Evolutionary conservation across 2,113 vertebrate genomes (phyloP).

Genomic region (Guaruba guarouba): DNA sequence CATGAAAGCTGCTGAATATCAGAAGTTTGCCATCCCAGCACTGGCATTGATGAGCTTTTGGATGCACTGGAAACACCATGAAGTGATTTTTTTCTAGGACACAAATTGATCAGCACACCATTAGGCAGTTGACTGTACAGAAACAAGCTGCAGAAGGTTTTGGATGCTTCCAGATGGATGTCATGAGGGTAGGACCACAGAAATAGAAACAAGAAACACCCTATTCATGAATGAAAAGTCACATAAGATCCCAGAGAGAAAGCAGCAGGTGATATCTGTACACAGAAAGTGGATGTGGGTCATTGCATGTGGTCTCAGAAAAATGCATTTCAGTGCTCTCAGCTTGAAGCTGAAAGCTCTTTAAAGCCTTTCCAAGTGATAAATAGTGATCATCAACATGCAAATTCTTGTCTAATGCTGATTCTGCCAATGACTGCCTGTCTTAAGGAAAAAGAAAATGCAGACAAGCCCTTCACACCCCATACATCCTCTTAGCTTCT

Average conservation of each 20-base stretch:
- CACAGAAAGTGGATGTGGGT: not conserved
- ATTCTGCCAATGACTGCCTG: not conserved
- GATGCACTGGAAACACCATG: rapidly evolving
- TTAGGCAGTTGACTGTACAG: not conserved
- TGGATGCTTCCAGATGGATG: not conserved
- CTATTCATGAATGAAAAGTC: not conserved
- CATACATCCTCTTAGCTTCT: not conserved
- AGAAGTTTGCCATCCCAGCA: rapidly evolving
- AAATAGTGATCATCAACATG: not conserved
- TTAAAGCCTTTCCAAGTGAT: not conserved
- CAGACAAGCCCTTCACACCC: not conserved
- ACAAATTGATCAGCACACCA: not conserved
- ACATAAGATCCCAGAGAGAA: rapidly evolving
- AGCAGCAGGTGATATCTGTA: not conserved
- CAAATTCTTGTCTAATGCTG: not conserved
- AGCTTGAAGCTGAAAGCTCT: not conserved
- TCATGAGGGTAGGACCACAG: not conserved
- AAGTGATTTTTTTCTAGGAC: not conserved
- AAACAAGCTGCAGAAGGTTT: not conserved
- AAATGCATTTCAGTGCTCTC: not conserved
- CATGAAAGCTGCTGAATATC: not conserved
- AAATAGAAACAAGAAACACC: not conserved
- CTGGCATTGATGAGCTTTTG: not conserved
- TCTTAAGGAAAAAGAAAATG: not conserved
- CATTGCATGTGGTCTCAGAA: not conserved